Conservation (phyloP, 2,797 vertebrate genomes). For the Cyprinella venusta region DNA sequence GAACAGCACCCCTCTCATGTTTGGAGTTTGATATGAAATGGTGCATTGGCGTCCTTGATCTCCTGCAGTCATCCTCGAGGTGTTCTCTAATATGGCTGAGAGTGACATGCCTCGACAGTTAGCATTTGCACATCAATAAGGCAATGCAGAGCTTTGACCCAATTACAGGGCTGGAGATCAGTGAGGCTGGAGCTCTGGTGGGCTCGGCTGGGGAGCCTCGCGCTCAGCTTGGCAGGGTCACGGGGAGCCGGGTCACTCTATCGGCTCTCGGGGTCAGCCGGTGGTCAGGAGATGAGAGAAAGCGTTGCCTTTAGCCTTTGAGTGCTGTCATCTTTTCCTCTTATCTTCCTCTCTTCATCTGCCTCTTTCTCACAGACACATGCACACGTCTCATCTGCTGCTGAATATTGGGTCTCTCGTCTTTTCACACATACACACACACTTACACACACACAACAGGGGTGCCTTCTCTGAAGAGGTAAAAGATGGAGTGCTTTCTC, state of each 20-base stretch:
- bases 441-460: not conserved
- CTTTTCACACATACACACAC: slow-evolving; percentile 12
- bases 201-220: slow-evolving; percentile 25
- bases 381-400: slow-evolving; percentile 22
- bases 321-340: slow-evolving; percentile 40
- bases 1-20: slow-evolving; percentile 39
- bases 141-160: slow-evolving; percentile 74
- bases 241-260: slow-evolving; percentile 32
- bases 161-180: slow-evolving; percentile 72
- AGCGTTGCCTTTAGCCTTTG: slow-evolving; percentile 47
- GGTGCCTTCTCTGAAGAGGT: not conserved
- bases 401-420: slow-evolving; percentile 9
- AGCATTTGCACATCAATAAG: slow-evolving; percentile 78
- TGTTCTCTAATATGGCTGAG: slow-evolving; percentile 74
- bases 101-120: slow-evolving; percentile 66
- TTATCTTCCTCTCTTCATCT: slow-evolving; percentile 41
- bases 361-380: slow-evolving; percentile 37
- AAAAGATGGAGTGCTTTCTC: not conserved
- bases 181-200: slow-evolving; percentile 67
- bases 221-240: slow-evolving; percentile 39
- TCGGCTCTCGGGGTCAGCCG: slow-evolving; percentile 53
- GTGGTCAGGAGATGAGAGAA: slow-evolving; percentile 57
- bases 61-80: slow-evolving; percentile 70
- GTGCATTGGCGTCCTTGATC: slow-evolving; percentile 48
- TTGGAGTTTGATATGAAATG: slow-evolving; percentile 43